These are phyloP conservation scores for Onchidella celtica DNA, from an alignment of 2,888 invertebrate genomes.

Conservation along the genomic window DNA sequence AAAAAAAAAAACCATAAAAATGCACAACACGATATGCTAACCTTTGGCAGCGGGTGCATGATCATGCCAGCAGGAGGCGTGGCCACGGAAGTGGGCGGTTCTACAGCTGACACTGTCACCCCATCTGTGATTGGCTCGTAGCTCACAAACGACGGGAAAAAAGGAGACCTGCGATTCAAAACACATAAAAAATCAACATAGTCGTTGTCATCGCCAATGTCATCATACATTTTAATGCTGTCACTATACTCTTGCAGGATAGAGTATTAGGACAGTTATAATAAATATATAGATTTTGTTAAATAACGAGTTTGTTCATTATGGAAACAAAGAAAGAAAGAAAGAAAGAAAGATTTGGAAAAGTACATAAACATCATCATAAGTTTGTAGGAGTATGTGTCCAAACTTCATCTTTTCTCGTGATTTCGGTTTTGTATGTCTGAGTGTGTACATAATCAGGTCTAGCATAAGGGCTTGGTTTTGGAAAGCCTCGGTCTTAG, in stretches of 20 bases:
- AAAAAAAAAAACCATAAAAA: not conserved
- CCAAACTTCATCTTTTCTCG: not conserved
- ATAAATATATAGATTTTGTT: too few relatives aligned
- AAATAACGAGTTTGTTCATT: too few relatives aligned
- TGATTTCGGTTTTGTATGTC: not conserved
- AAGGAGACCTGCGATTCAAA: constrained; percentile 61
- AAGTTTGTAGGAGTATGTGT: too few relatives aligned
- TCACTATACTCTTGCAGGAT: too few relatives aligned
- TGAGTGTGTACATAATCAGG: not conserved
- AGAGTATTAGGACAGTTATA: too few relatives aligned
- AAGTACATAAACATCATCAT: too few relatives aligned
- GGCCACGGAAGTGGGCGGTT: constrained; percentile 64
- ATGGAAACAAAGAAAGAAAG: too few relatives aligned
- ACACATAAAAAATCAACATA: not conserved
- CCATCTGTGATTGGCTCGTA: constrained; percentile 68
- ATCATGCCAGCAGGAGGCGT: constrained; percentile 44
- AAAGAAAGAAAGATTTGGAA: too few relatives aligned
- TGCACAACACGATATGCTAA: constrained; percentile 5
- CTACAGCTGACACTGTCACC: constrained; percentile 69
- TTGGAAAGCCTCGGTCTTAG: too few relatives aligned
- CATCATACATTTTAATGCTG: too few relatives aligned
- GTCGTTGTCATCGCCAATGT: not conserved
- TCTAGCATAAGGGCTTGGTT: too few relatives aligned
- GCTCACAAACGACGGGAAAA: constrained; percentile 68
- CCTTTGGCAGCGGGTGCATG: constrained; percentile 49